A percentile compares a stretch with the other conserved stretches of the same genome.
Conservation (phyloP, 2,797 vertebrate genomes). For the Alauda arvensis region DNA sequence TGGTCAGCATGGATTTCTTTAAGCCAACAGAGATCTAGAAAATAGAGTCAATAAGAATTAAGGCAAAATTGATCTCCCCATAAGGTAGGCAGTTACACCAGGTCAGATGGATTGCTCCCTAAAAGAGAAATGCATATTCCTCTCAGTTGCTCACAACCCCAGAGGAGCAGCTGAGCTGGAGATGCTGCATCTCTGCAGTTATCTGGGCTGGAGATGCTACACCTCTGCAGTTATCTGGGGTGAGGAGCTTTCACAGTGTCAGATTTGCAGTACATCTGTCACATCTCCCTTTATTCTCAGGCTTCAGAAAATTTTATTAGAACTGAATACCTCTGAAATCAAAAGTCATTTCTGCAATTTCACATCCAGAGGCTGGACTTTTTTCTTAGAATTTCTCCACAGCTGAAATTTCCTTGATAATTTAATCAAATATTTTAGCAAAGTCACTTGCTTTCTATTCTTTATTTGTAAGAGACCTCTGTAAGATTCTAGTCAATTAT, state of each 20-base stretch:
- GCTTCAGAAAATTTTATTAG: not conserved
- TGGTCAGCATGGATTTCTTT: not conserved
- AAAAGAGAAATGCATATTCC: not conserved
- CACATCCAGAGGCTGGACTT: not conserved
- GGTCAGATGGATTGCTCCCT: not conserved
- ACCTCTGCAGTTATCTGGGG: not conserved
- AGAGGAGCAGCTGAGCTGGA: not conserved
- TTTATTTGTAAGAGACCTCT: not conserved
- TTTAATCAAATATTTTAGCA: not conserved
- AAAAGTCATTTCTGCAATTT: not conserved
- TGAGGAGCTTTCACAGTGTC: not conserved
- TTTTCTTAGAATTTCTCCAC: not conserved
- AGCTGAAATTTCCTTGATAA: not conserved
- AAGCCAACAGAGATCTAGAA: not conserved
- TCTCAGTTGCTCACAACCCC: not conserved
- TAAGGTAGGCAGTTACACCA: not conserved
- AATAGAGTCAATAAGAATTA: conserved; percentile 1
- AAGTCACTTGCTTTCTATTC: not conserved
- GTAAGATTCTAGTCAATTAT: not conserved
- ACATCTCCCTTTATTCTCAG: not conserved
- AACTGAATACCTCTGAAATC: not conserved
- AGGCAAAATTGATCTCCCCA: not conserved
- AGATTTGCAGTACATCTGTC: not conserved
- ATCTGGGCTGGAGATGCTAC: not conserved
- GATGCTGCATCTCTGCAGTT: not conserved